These are phyloP conservation scores for Synchiropus splendidus DNA, from an alignment of 2,113 vertebrate genomes.

Conservation along the genomic window DNA sequence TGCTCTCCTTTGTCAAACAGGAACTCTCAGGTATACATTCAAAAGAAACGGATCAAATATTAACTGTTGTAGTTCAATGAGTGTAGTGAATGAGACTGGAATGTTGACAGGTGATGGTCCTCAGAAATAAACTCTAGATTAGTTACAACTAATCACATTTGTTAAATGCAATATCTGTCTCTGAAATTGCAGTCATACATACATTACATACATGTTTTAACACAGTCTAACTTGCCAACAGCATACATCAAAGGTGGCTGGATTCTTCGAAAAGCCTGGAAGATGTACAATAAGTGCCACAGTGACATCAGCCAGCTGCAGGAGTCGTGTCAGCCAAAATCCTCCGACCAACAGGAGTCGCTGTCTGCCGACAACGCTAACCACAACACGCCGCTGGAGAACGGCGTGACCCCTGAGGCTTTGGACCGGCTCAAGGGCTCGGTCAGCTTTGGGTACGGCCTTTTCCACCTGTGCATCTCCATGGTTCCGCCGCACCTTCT, in stretches of 20 bases:
- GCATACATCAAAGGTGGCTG: slow-evolving; percentile 98
- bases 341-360: slow-evolving; percentile 70
- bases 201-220: no score
- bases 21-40: slow-evolving; percentile 82
- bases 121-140: no score
- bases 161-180: no score
- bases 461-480: slow-evolving; percentile 99
- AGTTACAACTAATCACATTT: no score
- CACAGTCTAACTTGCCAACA: slow-evolving; percentile 31
- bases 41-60: no score
- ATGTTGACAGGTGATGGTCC: no score
- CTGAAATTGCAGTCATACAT: no score
- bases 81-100: no score
- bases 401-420: slow-evolving; percentile 80
- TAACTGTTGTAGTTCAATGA: no score
- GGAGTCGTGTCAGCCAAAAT: slow-evolving; percentile 75
- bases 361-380: slow-evolving; percentile 81
- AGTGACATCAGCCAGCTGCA: slow-evolving; percentile 92
- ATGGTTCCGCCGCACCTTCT: slow-evolving; percentile 99
- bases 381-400: slow-evolving; percentile 79
- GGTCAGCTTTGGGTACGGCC: slow-evolving; percentile 95
- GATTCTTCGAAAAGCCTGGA: slow-evolving; percentile 98
- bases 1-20: slow-evolving; percentile 93
- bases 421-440: slow-evolving; percentile 96
- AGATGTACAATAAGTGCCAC: slow-evolving; percentile 99